phyloP scores from a whole-genome alignment of 2,797 vertebrate genomes.

The Gymnothorax javanicus region DNA sequence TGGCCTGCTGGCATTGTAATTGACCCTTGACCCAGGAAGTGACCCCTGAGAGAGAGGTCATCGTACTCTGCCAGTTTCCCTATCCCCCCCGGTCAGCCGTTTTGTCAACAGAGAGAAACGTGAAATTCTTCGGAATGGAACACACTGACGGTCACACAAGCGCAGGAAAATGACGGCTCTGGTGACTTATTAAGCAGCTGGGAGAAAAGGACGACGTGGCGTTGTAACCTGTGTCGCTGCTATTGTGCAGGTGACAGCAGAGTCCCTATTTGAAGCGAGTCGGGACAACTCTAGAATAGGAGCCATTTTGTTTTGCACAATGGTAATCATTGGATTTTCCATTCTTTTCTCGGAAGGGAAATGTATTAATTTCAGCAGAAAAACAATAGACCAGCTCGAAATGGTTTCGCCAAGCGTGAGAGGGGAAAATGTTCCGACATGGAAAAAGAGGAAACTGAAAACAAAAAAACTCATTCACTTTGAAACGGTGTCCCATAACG shows the following conservation, averaged over 20 bases:
- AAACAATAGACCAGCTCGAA: too few relatives aligned
- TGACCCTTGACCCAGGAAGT: not conserved
- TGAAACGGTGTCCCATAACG: too few relatives aligned
- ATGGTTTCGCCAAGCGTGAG: too few relatives aligned
- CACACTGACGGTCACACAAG: not conserved
- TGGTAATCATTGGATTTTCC: too few relatives aligned
- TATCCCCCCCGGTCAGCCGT: not conserved
- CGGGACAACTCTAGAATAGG: too few relatives aligned
- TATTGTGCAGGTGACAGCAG: not conserved
- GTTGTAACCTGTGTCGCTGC: not conserved
- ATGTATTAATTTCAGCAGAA: too few relatives aligned
- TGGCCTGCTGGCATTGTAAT: not conserved
- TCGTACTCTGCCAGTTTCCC: not conserved
- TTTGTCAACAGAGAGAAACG: not conserved
- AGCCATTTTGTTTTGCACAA: too few relatives aligned
- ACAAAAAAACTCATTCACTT: too few relatives aligned
- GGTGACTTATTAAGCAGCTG: not conserved
- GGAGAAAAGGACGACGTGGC: not conserved
- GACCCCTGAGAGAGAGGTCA: not conserved
- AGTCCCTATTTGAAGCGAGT: too few relatives aligned
- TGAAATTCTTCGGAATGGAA: not conserved
- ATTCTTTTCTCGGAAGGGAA: too few relatives aligned
- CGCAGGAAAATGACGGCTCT: not conserved
- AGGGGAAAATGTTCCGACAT: too few relatives aligned
- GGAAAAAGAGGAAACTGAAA: too few relatives aligned